Percentiles rank a stretch among this genome's conserved stretches.
Evolutionary conservation across 2,797 vertebrate species (phyloP).

Genomic region (Echiichthys vipera): DNA sequence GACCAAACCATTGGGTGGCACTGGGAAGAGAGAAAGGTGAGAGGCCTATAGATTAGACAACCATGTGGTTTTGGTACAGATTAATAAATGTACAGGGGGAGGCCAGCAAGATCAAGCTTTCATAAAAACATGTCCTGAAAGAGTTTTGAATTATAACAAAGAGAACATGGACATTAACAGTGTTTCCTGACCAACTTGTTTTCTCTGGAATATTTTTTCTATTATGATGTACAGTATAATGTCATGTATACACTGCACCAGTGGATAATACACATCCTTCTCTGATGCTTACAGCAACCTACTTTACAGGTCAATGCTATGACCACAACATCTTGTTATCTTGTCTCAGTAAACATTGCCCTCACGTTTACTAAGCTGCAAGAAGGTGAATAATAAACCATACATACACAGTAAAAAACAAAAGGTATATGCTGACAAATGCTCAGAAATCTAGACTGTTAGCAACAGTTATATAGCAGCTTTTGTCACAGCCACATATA

Average conservation of each 20-base stretch:
- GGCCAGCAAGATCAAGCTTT: not conserved
- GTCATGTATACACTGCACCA: not conserved
- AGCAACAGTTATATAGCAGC: too few relatives aligned
- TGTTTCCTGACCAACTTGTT: too few relatives aligned
- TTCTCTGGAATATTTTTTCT: not conserved
- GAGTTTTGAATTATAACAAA: too few relatives aligned
- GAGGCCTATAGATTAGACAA: slow-evolving; percentile 9
- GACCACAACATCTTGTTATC: not conserved
- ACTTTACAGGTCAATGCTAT: not conserved
- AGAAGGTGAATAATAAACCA: not conserved
- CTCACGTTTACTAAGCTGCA: not conserved
- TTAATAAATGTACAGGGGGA: not conserved
- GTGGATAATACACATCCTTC: not conserved
- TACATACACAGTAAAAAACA: not conserved
- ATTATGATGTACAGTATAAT: not conserved
- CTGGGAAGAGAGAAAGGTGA: slow-evolving; percentile 80
- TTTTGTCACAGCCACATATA: not conserved
- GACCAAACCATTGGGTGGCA: slow-evolving; percentile 99
- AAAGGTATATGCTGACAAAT: not conserved
- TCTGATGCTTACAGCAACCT: not conserved
- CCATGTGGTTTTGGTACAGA: not conserved
- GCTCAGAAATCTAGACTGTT: not conserved
- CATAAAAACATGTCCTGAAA: too few relatives aligned
- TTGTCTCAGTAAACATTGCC: not conserved
- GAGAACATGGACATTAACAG: too few relatives aligned